phyloP scores from a whole-genome alignment of 2,113 vertebrate species.

The Sinosuthora webbiana region DNA sequence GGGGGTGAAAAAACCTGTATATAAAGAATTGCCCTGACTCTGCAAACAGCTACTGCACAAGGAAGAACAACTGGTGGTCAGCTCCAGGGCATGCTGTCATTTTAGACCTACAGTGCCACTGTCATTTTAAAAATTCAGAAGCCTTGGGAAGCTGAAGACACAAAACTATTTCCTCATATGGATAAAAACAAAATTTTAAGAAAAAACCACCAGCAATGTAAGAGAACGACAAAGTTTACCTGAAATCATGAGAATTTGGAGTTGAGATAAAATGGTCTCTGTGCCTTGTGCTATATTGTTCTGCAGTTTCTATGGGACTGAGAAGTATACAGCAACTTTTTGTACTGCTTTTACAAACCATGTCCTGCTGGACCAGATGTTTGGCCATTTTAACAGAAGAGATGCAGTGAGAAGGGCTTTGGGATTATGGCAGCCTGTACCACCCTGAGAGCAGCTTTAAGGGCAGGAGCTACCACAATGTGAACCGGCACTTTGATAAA shows the following conservation, averaged over 20 bases:
- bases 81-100: not conserved
- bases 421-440: not conserved
- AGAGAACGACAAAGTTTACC: not conserved
- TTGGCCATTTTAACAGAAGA: not conserved
- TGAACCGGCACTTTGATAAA: not conserved
- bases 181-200: not conserved
- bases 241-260: not conserved
- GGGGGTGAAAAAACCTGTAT: not conserved
- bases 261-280: not conserved
- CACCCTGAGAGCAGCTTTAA: not conserved
- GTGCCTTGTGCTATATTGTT: not conserved
- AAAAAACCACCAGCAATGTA: not conserved
- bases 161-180: not conserved
- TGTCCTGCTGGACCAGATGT: not conserved
- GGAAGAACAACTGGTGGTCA: not conserved
- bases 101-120: not conserved
- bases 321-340: not conserved
- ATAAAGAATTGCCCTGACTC: conserved; percentile 55
- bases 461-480: not conserved
- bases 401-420: not conserved
- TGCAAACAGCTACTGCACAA: conserved; percentile 36
- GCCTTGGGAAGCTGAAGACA: not conserved
- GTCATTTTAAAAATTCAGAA: not conserved
- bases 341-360: not conserved
- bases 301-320: not conserved